Evolutionary conservation across 2,888 invertebrate species (phyloP).

Genomic region (Microchrysa polita): DNA sequence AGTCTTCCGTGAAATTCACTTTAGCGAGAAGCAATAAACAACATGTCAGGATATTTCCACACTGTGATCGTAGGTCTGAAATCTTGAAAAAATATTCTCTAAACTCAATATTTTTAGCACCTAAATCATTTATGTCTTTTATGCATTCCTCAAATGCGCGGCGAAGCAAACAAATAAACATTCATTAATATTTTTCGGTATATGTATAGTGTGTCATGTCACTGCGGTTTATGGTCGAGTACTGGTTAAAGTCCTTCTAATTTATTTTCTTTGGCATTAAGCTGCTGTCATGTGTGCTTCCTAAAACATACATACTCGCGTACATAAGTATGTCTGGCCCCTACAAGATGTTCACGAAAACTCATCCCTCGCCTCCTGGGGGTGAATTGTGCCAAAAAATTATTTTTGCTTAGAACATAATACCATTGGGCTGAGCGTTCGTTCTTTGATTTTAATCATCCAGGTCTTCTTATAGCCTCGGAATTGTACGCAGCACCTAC

Average conservation of each 20-base stretch:
- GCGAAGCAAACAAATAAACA: conserved; percentile 1
- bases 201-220: conserved; percentile 2
- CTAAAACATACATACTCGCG: background rate
- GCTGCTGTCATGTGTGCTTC: background rate
- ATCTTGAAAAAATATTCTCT: background rate
- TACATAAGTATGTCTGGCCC: no score
- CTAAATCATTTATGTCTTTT: conserved; percentile 16
- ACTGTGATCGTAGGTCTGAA: background rate
- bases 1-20: no score
- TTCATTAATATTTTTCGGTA: background rate
- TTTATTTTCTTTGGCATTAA: conserved; percentile 31
- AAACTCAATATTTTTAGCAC: background rate
- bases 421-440: no score
- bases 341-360: no score
- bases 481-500: no score
- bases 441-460: no score
- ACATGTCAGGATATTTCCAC: no score
- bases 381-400: no score
- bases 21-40: no score
- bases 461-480: no score
- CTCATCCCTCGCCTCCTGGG: no score
- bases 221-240: background rate
- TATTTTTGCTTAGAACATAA: no score
- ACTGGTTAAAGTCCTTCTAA: conserved; percentile 6
- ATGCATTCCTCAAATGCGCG: background rate